Evolutionary conservation across 2,888 invertebrate species (phyloP).

Genomic region (Scaptodrosophila latifasciaeformis): DNA sequence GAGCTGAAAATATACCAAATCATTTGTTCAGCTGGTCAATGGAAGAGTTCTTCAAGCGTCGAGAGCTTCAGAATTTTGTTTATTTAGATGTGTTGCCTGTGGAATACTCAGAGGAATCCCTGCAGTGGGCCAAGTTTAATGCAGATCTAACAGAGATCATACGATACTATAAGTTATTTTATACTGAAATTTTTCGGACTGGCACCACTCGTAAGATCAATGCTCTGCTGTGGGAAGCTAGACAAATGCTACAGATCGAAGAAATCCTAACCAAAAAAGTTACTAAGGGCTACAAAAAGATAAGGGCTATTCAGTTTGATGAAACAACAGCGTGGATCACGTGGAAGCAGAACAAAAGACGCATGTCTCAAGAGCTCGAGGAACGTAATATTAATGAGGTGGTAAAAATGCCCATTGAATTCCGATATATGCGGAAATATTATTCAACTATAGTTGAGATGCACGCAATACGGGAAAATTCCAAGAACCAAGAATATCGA

Average conservation of each 20-base stretch:
- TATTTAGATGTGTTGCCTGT: slow-evolving; percentile 28
- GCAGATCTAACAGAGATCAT: slow-evolving; percentile 27
- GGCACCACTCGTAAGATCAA: not conserved
- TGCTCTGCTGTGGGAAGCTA: slow-evolving; percentile 18
- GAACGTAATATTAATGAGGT: not conserved
- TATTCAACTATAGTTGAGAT: slow-evolving; percentile 19
- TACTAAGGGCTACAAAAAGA: not conserved
- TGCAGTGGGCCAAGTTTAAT: slow-evolving; percentile 29
- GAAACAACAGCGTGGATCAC: too few species aligned
- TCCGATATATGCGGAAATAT: slow-evolving; percentile 24
- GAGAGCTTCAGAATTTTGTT: slow-evolving; percentile 6
- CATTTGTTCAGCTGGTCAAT: slow-evolving; percentile 31
- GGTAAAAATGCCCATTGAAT: slow-evolving; percentile 25
- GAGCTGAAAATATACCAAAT: slow-evolving; percentile 15
- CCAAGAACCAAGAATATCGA: not conserved
- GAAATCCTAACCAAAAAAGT: slow-evolving; percentile 12
- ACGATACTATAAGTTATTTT: slow-evolving; percentile 22
- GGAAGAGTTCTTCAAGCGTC: slow-evolving; percentile 24
- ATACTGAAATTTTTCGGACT: slow-evolving; percentile 4
- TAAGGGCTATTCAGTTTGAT: not conserved
- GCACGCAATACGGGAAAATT: slow-evolving; percentile 14
- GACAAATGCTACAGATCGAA: slow-evolving; percentile 22
- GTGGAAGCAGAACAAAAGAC: not conserved
- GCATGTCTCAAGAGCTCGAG: not conserved
- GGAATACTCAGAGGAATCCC: not conserved